Evolutionary conservation across 2,888 invertebrate species (phyloP), one percentile per base, ranked within the genome.

Genomic region (Leptinotarsa peninsularis): DNA sequence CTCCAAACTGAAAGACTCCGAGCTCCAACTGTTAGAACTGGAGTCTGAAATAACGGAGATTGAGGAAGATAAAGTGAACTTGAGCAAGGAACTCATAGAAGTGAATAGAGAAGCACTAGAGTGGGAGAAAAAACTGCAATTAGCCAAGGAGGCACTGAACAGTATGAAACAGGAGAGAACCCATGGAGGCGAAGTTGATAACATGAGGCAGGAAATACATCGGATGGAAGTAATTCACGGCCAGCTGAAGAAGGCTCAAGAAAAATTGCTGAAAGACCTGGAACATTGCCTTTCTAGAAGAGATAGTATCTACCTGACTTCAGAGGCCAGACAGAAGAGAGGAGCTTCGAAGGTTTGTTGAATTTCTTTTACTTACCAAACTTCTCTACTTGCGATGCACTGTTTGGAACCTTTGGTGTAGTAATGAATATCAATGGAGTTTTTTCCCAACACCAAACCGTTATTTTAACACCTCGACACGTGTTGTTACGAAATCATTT

Each of bases 141-240:
- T 95, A 82, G 93, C 94, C 2, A 91, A 92, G 27, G 95, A 96
- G 84, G 91, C 94, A 0, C 92, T 93, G 83, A 91, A 91, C 81
- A 92, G 91, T 83, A 91, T 94, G 68, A 91, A 92, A 72, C 90
- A 91, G 52, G 94, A 94, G 73, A 90, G 91, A 74, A 90, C 91
- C 0, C 88, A 90, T 3, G 91, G 90, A 5, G 94, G 95, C 3
- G 95, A 95, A 86, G 91, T 95, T 23, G 93, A 92, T 0, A 90
- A 90, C 50, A 95, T 96, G 95, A 93, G 91, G 84, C 90, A 90
- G 56, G 96, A 96, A 89, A 95, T 96, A 83, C 95, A 95, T 82
- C 91, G 94, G 81, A 96, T 96, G 96, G 92, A 94, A 88, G 94
- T 95, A 86, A 89, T 84, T 74, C 81, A 81, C 70, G 76, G 88